Conservation (phyloP, 2,888 invertebrate species). For the Coronaproctus castanopsis region DNA sequence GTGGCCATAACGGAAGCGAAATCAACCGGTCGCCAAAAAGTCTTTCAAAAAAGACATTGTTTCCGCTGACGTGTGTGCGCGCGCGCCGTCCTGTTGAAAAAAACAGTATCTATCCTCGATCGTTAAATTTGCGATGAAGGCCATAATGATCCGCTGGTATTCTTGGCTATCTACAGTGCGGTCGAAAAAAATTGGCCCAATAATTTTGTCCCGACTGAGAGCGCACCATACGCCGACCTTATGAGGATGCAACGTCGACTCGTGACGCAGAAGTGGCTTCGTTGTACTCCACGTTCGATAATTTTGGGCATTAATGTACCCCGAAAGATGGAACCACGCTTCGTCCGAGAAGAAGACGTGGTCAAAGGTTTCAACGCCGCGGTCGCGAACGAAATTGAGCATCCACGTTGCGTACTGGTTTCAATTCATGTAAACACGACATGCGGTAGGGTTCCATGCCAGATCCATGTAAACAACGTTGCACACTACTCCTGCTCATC, state of each 20-base stretch:
- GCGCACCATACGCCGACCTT: conserved; percentile 10
- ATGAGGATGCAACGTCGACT: conserved; percentile 6
- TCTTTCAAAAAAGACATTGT: conserved; percentile 8
- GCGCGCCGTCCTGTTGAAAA: conserved; percentile 10
- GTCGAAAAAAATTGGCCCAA: conserved; percentile 11
- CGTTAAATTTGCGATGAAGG: conserved; percentile 5
- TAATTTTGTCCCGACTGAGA: conserved; percentile 5
- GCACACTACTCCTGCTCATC: neutral
- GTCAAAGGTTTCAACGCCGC: neutral
- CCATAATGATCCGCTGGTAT: conserved; percentile 4
- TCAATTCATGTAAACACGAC: neutral
- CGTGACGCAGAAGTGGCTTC: conserved; percentile 11
- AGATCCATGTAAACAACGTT: neutral
- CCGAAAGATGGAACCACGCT: conserved; percentile 17
- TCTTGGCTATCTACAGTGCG: conserved; percentile 3
- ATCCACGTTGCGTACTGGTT: neutral
- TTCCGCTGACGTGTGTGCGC: conserved; percentile 6
- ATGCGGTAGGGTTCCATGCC: neutral
- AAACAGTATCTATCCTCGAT: conserved; percentile 4
- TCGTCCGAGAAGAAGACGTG: conserved; percentile 15
- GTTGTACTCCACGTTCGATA: conserved; percentile 13
- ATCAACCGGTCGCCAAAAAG: conserved; percentile 8
- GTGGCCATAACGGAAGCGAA: conserved; percentile 7
- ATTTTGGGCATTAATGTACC: conserved; percentile 16
- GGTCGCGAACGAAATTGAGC: neutral